Evolutionary conservation across 2,888 invertebrate genomes (phyloP).

Genomic region (Candidula unifasciata): DNA sequence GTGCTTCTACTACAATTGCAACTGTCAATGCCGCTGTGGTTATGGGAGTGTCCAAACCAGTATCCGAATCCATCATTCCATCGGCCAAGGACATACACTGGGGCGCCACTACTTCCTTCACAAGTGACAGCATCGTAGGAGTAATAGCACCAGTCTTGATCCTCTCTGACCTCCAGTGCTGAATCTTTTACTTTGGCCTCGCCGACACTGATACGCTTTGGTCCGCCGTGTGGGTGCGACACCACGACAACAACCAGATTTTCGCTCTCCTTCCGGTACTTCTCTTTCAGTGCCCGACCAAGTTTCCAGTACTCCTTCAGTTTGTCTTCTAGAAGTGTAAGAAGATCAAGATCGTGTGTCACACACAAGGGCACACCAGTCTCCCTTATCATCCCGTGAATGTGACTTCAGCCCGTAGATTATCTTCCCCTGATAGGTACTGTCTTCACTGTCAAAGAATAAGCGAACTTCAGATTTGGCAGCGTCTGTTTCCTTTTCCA

Average conservation of each 20-base stretch:
- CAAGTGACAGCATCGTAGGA: conserved; percentile 47
- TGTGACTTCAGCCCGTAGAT: neutral
- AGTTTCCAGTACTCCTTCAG: neutral
- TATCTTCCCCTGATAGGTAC: neutral
- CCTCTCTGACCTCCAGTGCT: neutral
- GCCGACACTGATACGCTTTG: conserved; percentile 25
- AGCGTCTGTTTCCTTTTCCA: neutral
- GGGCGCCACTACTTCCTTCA: conserved; percentile 49
- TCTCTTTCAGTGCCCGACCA: neutral
- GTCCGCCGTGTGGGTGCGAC: conserved; percentile 37
- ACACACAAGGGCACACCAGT: conserved; percentile 16
- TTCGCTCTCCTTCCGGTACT: neutral
- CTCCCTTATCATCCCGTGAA: neutral
- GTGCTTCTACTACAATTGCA: neutral
- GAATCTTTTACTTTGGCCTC: neutral
- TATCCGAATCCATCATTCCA: neutral
- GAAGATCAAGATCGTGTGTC: neutral
- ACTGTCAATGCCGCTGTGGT: too few species aligned
- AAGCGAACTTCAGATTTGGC: neutral
- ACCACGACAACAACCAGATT: conserved; percentile 17
- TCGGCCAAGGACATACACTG: conserved; percentile 31
- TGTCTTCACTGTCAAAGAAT: neutral
- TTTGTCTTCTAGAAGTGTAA: neutral
- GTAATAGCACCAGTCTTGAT: conserved; percentile 24
- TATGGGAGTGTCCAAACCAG: too few species aligned